These are phyloP conservation scores for Leuctra nigra DNA, from an alignment of 2,888 invertebrate species.

Conservation along the genomic window DNA sequence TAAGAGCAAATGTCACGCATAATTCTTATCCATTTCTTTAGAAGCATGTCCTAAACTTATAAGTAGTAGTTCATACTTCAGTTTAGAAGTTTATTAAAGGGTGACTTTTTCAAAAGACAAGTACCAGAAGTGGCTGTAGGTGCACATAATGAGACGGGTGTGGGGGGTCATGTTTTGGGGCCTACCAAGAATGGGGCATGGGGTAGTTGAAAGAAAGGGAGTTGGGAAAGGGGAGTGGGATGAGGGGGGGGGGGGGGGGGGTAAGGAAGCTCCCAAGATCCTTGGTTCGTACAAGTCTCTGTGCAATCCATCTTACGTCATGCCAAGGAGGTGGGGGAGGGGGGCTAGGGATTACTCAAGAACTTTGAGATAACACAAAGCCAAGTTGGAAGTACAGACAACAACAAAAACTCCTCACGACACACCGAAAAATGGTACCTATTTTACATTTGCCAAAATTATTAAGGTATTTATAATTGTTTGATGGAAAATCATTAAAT, in stretches of 20 bases:
- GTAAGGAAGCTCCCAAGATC: conserved; percentile 29
- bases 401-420: too few species aligned
- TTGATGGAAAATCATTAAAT: too few species aligned
- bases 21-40: too few species aligned
- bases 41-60: too few species aligned
- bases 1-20: too few species aligned
- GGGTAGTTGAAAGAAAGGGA: conserved; percentile 28
- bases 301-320: conserved; percentile 28
- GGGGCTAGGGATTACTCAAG: conserved; percentile 3
- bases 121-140: too few species aligned
- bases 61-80: too few species aligned
- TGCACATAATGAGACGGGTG: not conserved
- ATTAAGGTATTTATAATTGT: too few species aligned
- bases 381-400: not conserved
- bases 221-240: conserved; percentile 30
- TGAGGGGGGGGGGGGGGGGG: conserved; percentile 31
- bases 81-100: too few species aligned
- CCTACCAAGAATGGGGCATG: conserved; percentile 26
- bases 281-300: conserved; percentile 28
- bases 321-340: conserved; percentile 37
- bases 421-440: too few species aligned
- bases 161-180: conserved; percentile 13
- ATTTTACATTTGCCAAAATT: too few species aligned
- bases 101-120: too few species aligned
- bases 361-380: conserved; percentile 5